Evolutionary conservation across 2,888 invertebrate genomes (phyloP), one percentile per base, ranked within the genome.

Genomic region (Dynastes maya): DNA sequence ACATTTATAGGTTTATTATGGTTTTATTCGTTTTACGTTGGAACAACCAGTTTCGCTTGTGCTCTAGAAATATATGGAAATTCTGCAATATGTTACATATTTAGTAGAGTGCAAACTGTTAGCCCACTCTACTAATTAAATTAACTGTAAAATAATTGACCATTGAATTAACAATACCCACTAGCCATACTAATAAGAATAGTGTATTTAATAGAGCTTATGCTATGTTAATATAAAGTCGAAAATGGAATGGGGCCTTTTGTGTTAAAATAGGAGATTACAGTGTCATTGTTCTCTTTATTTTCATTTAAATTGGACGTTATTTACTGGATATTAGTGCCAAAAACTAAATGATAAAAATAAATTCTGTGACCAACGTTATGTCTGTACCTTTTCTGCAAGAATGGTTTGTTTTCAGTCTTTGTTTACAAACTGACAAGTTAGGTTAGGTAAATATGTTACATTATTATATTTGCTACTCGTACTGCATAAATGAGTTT

Each of bases 121-220:
- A 79, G 67, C 79, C 79, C 79, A 79, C 77, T 79, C 79, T 71
- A 79, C 77, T 77, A 74, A 79, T 77, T 79, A 79, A 77, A 79
- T 79, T 79, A 79, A 79, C 79, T 79, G 79, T 79, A 79, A 79
- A 79, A 64, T 51, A 77, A 79, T 67, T 74, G 77, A 79, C 64
- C 77, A 67, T 71, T 51, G 67, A 32, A 79, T 76, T 78, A 74
- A 79, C 72, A 76, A 79, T 65, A 67, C 51, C 55, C 72, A 63
- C 49, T 32, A 71, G 16, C 76, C 79, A 70, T 76, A 63, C 9
- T 58, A 70, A 70, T 71, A 68, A 40, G 11, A 37, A 5, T n/a
- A 27, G 27, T 11, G 4, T 13, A 77, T 22, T 37, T 11, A 27
- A 40, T 13, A 58, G 27, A 37, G 63, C 76, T 76, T 63, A 64